These are phyloP conservation scores for Leptobrachium ailaonicum DNA, from an alignment of 2,113 vertebrate species.

Conservation along the genomic window DNA sequence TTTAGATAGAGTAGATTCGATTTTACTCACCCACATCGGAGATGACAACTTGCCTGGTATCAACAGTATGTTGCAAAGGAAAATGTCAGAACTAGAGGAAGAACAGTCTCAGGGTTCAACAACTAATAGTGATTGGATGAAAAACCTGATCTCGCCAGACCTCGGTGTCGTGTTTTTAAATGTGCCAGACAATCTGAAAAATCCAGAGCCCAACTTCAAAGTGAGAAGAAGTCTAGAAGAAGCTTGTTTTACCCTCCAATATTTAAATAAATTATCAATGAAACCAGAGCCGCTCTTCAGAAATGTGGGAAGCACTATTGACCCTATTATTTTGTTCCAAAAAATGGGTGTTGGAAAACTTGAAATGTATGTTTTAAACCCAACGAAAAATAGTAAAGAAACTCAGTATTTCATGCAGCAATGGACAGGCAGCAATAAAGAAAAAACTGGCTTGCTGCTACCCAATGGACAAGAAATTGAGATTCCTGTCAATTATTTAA, in stretches of 20 bases:
- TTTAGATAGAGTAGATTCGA: conserved; percentile 91
- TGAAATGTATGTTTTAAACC: conserved; percentile 96
- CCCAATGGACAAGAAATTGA: conserved; percentile 88
- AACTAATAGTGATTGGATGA: conserved; percentile 93
- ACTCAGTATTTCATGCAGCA: conserved; percentile 94
- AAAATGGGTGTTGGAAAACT: conserved; percentile 97
- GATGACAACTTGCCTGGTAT: conserved; percentile 93
- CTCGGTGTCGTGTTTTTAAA: conserved; percentile 93
- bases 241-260: conserved; percentile 84
- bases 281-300: conserved; percentile 87
- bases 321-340: conserved; percentile 92
- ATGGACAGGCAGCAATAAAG: conserved; percentile 88
- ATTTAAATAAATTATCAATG: conserved; percentile 87
- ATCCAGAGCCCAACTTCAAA: conserved; percentile 76
- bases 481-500: conserved; percentile 84
- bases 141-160: conserved; percentile 96
- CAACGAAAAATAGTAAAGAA: conserved; percentile 90
- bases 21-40: conserved; percentile 91
- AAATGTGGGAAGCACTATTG: conserved; percentile 78
- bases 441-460: conserved; percentile 82
- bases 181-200: conserved; percentile 85
- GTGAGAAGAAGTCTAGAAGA: conserved; percentile 85
- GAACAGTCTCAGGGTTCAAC: conserved; percentile 93
- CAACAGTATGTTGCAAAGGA: conserved; percentile 93
- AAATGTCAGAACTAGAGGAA: conserved; percentile 89